Conservation (phyloP, 2,113 vertebrate species). For the Proterorhinus semilunaris region DNA sequence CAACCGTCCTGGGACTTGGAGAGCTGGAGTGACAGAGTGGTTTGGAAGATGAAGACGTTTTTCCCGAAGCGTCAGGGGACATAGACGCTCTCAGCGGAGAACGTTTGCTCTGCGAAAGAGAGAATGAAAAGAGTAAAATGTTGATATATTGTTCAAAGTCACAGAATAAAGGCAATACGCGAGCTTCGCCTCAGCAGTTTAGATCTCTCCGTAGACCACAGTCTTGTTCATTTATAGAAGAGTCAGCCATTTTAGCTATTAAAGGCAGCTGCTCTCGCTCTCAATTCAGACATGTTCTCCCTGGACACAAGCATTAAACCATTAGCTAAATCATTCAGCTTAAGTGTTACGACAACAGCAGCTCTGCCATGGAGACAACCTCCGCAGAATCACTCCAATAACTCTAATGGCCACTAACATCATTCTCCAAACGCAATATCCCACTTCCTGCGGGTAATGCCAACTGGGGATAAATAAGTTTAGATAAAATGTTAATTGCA, state of each 20-base stretch:
- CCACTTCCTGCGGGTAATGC: conserved; percentile 75
- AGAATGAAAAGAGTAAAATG: conserved; percentile 1
- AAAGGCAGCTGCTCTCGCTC: conserved; percentile 47
- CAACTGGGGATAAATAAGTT: conserved; percentile 76
- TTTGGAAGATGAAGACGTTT: conserved; percentile 17
- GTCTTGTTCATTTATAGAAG: conserved; percentile 30
- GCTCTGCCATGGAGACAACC: conserved; percentile 67
- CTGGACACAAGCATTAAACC: conserved; percentile 60
- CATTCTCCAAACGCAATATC: conserved; percentile 76
- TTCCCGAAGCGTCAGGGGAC: conserved; percentile 19
- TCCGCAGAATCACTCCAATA: conserved; percentile 77
- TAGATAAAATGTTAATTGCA: conserved; percentile 82
- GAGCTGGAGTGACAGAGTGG: neutral
- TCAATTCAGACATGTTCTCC: conserved; percentile 47
- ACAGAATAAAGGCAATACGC: conserved; percentile 17
- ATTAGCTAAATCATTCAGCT: conserved; percentile 65
- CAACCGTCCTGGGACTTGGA: conserved; percentile 3
- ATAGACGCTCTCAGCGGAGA: conserved; percentile 56
- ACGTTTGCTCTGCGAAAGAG: conserved; percentile 31
- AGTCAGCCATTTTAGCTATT: conserved; percentile 47
- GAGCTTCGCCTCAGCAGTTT: conserved; percentile 28
- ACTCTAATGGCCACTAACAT: conserved; percentile 78
- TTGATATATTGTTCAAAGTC: conserved; percentile 21
- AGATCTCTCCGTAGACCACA: conserved; percentile 40
- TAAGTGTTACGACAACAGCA: conserved; percentile 64